Percentiles rank a stretch among this genome's conserved stretches.
Evolutionary conservation across 2,113 vertebrate genomes (phyloP).

Genomic region (Embiotoca jacksoni): DNA sequence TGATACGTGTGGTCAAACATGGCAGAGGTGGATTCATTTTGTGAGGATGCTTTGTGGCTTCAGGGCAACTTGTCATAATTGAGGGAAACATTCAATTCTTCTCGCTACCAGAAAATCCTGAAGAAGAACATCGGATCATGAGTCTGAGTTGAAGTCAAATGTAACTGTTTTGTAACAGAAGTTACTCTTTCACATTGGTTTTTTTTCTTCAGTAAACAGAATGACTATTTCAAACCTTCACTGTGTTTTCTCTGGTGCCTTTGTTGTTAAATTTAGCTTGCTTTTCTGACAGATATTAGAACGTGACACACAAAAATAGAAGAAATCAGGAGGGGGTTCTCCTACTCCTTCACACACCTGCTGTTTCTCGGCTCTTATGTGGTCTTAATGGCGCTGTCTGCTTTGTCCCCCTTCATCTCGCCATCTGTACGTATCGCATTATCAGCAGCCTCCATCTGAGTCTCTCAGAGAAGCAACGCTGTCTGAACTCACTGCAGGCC

Average conservation of each 20-base stretch:
- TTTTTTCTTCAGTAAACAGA: not conserved
- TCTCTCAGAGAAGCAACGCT: constrained; percentile 21
- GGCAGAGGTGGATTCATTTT: too few relatives aligned
- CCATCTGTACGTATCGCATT: constrained; percentile 41
- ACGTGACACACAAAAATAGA: not conserved
- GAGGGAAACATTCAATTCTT: too few relatives aligned
- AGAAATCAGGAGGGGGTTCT: not conserved
- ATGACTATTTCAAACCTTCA: not conserved
- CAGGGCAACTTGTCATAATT: too few relatives aligned
- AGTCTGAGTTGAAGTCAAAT: too few relatives aligned
- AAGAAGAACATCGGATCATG: too few relatives aligned
- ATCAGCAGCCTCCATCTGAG: constrained; percentile 53
- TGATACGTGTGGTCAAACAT: too few relatives aligned
- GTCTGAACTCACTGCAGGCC: constrained; percentile 60
- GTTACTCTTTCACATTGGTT: too few relatives aligned
- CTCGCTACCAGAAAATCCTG: too few relatives aligned
- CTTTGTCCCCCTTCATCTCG: constrained; percentile 41
- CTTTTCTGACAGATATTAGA: not conserved
- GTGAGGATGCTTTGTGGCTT: too few relatives aligned
- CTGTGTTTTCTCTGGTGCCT: not conserved
- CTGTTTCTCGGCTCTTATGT: constrained; percentile 33
- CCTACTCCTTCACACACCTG: constrained; percentile 22
- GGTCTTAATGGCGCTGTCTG: constrained; percentile 33
- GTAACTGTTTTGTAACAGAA: too few relatives aligned
- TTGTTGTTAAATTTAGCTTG: not conserved